Evolutionary conservation across 2,888 invertebrate genomes (phyloP), one percentile per base, ranked within the genome.

Genomic region (Drosophila nigricruria): DNA sequence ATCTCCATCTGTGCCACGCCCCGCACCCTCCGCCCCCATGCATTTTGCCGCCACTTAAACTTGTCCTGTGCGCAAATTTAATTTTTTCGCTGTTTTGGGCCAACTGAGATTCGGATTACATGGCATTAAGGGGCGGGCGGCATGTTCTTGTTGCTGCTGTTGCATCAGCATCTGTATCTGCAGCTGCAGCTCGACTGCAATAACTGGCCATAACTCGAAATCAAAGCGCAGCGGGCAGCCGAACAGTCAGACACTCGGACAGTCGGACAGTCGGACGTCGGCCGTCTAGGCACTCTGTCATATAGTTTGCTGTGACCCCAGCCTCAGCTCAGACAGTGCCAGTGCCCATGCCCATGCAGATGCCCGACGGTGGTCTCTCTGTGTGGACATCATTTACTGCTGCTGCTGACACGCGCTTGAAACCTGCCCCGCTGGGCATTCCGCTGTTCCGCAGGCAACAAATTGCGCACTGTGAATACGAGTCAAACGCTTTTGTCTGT

Each of bases 191-290:
- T 36, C 30, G 30, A 30, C 72, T 76, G 73, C 85, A 77, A 89
- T 88, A 85, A 73, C 88, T 77, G 67, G 83, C 80, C 82, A 84
- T 84, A 89, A 84, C 84, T 90, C 81, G 88, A 82, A 85, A 85
- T 89, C 84, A 85, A 88, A 85, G 66, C 90, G 62, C 89, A 89
- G 88, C 89, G 36, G 84, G 89, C 65, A 45, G 63, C 47, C 63
- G 23, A 25, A 25, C 34, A 20, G n/a, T 12, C 47, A 27, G 40
- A 38, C 40, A 8, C n/a, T 9, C 8, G n/a, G 38, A n/a, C 38
- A 5, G 9, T 10, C 40, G 18, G 47, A 25, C 47, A 16, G 38
- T 9, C 27, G 27, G n/a, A 14, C 43, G 10, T 5, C 32, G 12
- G 23, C 12, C 9, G 70, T 63, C 80, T 75, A 45, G 75, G 52